A percentile compares a stretch with the other conserved stretches of the same genome.
Evolutionary conservation across 1,140 invertebrate genomes (phyloP).

Genomic region (Halictus rubicundus): DNA sequence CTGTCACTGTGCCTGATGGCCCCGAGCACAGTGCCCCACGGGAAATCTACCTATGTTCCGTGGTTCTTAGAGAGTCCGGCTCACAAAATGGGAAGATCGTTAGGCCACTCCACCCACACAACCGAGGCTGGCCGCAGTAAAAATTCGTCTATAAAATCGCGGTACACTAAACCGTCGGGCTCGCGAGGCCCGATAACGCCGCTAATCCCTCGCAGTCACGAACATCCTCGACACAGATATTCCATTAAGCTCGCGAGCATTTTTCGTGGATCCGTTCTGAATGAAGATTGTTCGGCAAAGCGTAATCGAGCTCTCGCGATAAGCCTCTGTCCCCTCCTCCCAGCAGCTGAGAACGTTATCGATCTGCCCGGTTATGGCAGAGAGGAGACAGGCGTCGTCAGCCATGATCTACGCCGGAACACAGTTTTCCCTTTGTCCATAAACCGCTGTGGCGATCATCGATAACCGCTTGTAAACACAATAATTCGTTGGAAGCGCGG

Average conservation of each 20-base stretch:
- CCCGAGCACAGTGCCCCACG: too few species aligned
- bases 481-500: constrained; percentile 52
- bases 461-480: constrained; percentile 54
- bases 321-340: constrained; percentile 44
- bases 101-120: too few species aligned
- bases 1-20: too few species aligned
- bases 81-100: too few species aligned
- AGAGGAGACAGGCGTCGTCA: constrained; percentile 24
- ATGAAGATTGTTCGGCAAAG: constrained; percentile 23
- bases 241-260: not conserved
- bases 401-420: constrained; percentile 43
- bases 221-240: not conserved
- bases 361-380: constrained; percentile 34
- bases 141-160: too few species aligned
- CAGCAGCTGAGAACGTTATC: constrained; percentile 26
- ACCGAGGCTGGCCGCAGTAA: too few species aligned
- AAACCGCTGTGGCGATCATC: constrained; percentile 12
- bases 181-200: not conserved
- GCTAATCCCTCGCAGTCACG: not conserved
- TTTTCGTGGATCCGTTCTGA: not conserved
- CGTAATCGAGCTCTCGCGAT: constrained; percentile 31
- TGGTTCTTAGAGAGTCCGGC: too few species aligned
- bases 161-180: too few species aligned
- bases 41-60: too few species aligned
- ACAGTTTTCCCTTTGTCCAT: constrained; percentile 38